phyloP scores from a whole-genome alignment of 2,797 vertebrate species.

The Ibycter americanus region DNA sequence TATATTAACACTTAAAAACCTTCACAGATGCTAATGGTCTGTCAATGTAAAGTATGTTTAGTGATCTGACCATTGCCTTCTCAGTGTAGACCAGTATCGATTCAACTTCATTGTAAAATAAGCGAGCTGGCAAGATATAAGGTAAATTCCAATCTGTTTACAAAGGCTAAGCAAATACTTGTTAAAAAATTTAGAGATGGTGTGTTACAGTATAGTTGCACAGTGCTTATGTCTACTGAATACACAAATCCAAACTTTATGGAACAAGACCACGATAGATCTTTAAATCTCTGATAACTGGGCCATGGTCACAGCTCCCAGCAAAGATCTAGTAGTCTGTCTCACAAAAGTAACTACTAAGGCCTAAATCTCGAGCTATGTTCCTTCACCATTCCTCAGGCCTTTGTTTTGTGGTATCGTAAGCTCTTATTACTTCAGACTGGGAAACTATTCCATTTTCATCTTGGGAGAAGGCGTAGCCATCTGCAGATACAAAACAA shows the following conservation, averaged over 20 bases:
- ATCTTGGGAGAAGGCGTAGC: slow-evolving; percentile 98
- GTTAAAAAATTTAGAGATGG: slow-evolving; percentile 76
- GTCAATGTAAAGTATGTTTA: neutral
- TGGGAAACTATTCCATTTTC: slow-evolving; percentile 98
- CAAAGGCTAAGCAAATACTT: slow-evolving; percentile 79
- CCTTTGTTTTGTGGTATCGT: slow-evolving; percentile 97
- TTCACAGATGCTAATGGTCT: slow-evolving; percentile 45
- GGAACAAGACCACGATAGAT: slow-evolving; percentile 77
- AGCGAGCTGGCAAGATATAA: slow-evolving; percentile 69
- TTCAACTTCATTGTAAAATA: slow-evolving; percentile 59
- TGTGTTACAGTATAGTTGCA: slow-evolving; percentile 77
- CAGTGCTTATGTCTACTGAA: slow-evolving; percentile 85
- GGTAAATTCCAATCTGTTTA: slow-evolving; percentile 68
- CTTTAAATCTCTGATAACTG: slow-evolving; percentile 47
- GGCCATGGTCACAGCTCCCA: neutral
- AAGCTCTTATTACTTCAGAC: slow-evolving; percentile 96
- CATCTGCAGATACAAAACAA: slow-evolving; percentile 80
- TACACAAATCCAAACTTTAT: slow-evolving; percentile 75
- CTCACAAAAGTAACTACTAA: slow-evolving; percentile 15
- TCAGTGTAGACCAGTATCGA: slow-evolving; percentile 22
- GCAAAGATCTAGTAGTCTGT: slow-evolving; percentile 43
- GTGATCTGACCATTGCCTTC: neutral
- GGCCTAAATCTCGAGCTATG: neutral
- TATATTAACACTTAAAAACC: slow-evolving; percentile 39
- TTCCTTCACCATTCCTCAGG: slow-evolving; percentile 89